Conservation (phyloP, 2,797 vertebrate genomes). For the Melanotaenia trifasciata region DNA sequence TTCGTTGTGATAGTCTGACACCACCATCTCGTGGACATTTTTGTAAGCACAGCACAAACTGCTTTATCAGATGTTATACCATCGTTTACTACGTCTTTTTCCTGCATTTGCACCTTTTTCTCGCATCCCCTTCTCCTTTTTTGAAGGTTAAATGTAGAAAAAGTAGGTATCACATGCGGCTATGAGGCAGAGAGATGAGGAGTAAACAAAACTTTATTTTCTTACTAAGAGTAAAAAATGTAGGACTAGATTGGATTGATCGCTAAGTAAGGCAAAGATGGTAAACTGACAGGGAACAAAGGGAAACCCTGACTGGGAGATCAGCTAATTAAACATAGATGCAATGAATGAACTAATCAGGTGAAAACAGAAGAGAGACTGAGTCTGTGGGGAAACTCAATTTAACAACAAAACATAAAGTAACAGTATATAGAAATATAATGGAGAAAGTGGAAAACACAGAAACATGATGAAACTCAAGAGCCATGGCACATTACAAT, state of each 20-base stretch:
- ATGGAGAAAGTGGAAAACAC: not conserved
- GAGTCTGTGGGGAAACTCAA: not conserved
- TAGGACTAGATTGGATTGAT: not conserved
- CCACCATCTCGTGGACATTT: slow-evolving; percentile 55
- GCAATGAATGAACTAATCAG: too few species aligned
- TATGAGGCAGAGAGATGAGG: too few species aligned
- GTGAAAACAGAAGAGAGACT: not conserved
- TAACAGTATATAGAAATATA: not conserved
- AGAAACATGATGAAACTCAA: not conserved
- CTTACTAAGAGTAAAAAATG: too few species aligned
- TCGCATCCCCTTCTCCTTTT: not conserved
- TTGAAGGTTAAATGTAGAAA: not conserved
- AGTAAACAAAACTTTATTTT: too few species aligned
- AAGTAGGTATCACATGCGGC: too few species aligned
- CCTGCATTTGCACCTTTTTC: not conserved
- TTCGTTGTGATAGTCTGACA: slow-evolving; percentile 6
- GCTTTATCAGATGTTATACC: not conserved
- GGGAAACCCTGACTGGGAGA: too few species aligned
- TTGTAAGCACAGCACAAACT: slow-evolving; percentile 32
- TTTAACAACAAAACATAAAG: not conserved
- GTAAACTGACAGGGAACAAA: too few species aligned
- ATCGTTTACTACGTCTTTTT: not conserved
- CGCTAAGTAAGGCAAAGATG: not conserved
- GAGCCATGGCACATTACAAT: not conserved
- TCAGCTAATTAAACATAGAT: too few species aligned